A percentile compares a stretch with the other conserved stretches of the same genome.
phyloP scores from a whole-genome alignment of 2,888 invertebrate species.

The Ennomos fuscantarius region DNA sequence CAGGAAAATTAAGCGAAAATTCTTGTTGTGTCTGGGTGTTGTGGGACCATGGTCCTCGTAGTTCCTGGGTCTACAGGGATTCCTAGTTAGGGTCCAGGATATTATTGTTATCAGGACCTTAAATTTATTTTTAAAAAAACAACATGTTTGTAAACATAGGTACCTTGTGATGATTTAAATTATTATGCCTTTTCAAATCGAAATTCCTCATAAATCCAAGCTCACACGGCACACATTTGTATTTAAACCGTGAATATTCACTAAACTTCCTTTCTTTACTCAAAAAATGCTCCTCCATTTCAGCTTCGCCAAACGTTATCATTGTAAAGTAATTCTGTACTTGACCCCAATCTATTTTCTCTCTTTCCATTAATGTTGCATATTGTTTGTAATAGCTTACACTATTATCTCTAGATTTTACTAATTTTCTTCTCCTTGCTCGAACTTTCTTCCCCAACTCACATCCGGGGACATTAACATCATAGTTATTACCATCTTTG shows the following conservation, averaged over 20 bases:
- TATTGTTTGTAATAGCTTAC: constrained; percentile 27
- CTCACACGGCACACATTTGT: constrained; percentile 34
- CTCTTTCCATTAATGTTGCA: constrained; percentile 23
- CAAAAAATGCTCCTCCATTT: constrained; percentile 35
- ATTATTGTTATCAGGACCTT: too few species aligned
- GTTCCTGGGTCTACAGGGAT: too few species aligned
- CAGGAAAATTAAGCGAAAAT: too few species aligned
- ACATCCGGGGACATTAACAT: neutral
- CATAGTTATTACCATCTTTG: too few species aligned
- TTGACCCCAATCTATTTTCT: constrained; percentile 37
- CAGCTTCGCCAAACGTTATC: constrained; percentile 29
- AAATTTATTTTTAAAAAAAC: too few species aligned
- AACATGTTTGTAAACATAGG: neutral
- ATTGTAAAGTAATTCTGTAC: constrained; percentile 27
- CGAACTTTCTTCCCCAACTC: neutral
- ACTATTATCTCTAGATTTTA: constrained; percentile 26
- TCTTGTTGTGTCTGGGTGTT: too few species aligned
- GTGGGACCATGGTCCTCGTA: too few species aligned
- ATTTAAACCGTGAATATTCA: constrained; percentile 25
- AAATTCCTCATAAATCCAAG: constrained; percentile 26
- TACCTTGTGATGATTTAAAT: constrained; percentile 41
- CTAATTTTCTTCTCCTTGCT: constrained; percentile 17
- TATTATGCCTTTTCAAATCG: constrained; percentile 36
- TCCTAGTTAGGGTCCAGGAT: too few species aligned
- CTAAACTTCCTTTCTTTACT: constrained; percentile 37